phyloP scores from a whole-genome alignment of 1,140 invertebrate species.

The Leptinotarsa defecta region DNA sequence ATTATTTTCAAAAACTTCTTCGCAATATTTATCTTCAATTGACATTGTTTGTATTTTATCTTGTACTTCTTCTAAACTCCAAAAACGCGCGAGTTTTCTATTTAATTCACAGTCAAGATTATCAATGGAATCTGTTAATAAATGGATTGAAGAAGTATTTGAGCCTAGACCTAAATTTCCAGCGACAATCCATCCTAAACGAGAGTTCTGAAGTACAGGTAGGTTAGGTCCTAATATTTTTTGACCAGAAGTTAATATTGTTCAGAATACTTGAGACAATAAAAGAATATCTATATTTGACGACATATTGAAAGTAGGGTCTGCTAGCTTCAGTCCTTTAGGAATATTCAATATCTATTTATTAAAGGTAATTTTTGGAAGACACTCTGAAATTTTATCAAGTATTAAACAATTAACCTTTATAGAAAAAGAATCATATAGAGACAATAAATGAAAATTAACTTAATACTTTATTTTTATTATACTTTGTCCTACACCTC shows the following conservation, averaged over 20 bases:
- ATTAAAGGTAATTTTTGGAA: background rate
- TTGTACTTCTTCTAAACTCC: no score
- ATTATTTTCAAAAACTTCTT: no score
- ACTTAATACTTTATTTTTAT: no score
- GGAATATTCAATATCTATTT: conserved; percentile 12
- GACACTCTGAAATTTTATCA: conserved; percentile 7
- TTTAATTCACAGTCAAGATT: no score
- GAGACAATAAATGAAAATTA: no score
- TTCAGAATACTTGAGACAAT: conserved; percentile 25
- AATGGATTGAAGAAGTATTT: no score
- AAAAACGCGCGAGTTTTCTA: no score
- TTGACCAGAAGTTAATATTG: conserved; percentile 1
- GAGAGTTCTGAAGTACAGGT: conserved; percentile 31
- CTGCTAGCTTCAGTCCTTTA: conserved; percentile 27
- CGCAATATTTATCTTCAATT: no score
- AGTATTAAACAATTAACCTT: conserved; percentile 11
- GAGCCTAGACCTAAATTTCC: background rate
- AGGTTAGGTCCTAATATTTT: conserved; percentile 30
- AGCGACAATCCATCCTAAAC: conserved; percentile 26
- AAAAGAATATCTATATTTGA: conserved; percentile 32
- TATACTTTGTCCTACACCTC: no score
- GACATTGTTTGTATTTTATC: no score
- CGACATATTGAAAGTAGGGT: conserved; percentile 28
- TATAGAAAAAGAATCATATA: no score
- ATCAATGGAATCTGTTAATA: no score